Evolutionary conservation across 2,888 invertebrate genomes (phyloP).

Genomic region (Epistrophe grossulariae): DNA sequence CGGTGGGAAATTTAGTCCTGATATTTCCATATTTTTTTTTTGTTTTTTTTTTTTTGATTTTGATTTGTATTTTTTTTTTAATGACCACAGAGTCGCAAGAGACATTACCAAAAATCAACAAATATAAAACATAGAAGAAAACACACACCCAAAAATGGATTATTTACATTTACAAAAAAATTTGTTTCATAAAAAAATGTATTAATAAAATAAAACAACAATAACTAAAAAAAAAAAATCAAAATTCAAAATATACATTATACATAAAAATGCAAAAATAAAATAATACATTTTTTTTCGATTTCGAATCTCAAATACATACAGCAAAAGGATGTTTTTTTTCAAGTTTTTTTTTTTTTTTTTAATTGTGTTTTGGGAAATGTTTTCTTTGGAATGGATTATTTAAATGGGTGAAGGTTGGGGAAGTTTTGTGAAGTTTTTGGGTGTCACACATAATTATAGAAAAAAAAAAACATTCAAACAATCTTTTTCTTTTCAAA

Average conservation of each 20-base stretch:
- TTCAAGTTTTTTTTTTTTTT: not conserved
- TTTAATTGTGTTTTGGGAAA: conserved; percentile 2
- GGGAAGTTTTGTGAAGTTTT: not conserved
- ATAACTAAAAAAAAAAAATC: conserved; percentile 53
- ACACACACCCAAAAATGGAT: conserved; percentile 84
- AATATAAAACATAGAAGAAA: conserved; percentile 84
- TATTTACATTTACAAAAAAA: conserved; percentile 84
- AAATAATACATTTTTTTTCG: conserved; percentile 29
- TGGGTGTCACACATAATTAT: conserved; percentile 23
- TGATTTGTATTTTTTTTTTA: conserved; percentile 78
- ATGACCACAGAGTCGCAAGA: conserved; percentile 84
- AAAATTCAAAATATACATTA: conserved; percentile 68
- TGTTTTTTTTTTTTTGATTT: conserved; percentile 70
- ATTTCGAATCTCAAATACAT: conserved; percentile 56
- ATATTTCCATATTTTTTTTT: conserved; percentile 81
- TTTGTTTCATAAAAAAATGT: conserved; percentile 77
- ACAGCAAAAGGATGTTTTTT: conserved; percentile 60
- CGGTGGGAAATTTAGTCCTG: conserved; percentile 84
- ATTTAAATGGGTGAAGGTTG: not conserved
- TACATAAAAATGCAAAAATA: conserved; percentile 67
- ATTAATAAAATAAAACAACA: conserved; percentile 76
- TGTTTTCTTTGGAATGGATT: not conserved
- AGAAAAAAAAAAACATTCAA: not conserved
- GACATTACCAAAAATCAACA: conserved; percentile 84
- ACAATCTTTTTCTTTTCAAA: conserved; percentile 5